Evolutionary conservation across 1,140 invertebrate species (phyloP).

Genomic region (Agrilus planipennis): DNA sequence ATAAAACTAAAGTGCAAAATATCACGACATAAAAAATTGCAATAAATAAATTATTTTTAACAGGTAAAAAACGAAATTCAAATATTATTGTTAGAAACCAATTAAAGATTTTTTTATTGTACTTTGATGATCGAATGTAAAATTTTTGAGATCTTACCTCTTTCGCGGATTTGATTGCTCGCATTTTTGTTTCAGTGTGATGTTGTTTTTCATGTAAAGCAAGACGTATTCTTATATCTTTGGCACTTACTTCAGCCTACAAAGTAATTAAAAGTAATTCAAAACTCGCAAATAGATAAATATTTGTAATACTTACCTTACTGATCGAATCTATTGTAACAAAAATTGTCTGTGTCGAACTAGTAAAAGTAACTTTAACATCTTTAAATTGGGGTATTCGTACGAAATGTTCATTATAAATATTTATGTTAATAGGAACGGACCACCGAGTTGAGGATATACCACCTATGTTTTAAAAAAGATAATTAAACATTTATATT

Average conservation of each 20-base stretch:
- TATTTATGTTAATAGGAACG: conserved; percentile 33
- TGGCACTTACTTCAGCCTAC: conserved; percentile 54
- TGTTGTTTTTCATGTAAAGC: conserved; percentile 25
- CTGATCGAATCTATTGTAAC: conserved; percentile 52
- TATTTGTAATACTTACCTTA: conserved; percentile 31
- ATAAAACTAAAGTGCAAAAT: too few relatives aligned
- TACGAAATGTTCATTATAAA: conserved; percentile 51
- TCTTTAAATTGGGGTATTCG: conserved; percentile 53
- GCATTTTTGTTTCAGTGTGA: too few relatives aligned
- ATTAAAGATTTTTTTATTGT: too few relatives aligned
- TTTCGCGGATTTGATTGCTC: too few relatives aligned
- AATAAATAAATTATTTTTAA: too few relatives aligned
- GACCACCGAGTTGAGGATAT: conserved; percentile 37
- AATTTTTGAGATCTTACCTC: too few relatives aligned
- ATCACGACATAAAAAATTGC: too few relatives aligned
- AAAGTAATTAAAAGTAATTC: conserved; percentile 7
- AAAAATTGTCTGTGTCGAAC: conserved; percentile 40
- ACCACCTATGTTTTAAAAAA: too few relatives aligned
- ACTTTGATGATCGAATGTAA: too few relatives aligned
- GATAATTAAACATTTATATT: too few relatives aligned
- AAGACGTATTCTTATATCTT: conserved; percentile 53
- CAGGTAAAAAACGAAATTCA: too few relatives aligned
- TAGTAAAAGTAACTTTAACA: conserved; percentile 54
- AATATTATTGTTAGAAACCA: too few relatives aligned
- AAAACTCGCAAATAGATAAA: not conserved